Base-by-base conservation (phyloP, 2,888 invertebrate genomes). In the Halictus ligatus region DNA sequence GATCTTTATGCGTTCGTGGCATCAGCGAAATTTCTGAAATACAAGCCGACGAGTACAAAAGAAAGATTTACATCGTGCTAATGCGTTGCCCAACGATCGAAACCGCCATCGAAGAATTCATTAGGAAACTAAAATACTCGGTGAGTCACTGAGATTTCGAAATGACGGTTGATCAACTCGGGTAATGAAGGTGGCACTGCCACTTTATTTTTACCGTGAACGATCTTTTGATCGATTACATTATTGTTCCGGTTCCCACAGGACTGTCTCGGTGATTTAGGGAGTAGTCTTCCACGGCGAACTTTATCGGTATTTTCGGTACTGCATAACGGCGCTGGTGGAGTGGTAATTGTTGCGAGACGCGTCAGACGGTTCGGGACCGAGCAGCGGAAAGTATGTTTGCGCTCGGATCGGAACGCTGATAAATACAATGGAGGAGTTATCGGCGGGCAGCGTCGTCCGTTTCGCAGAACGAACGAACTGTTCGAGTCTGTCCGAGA, bases 371-470 rank as follows among this genome's bases (percentile, higher is more conserved):
- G 21, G 21, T 29, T 64, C 64, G 64, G 29, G 12, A 29, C 15
- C 29, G 29, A 64, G 15, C 64, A 7, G 29, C 7, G 29, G 64
- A 15, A 64, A 64, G 64, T 64, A 64, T 64, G 64, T 64, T 64
- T 64, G 64, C 64, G 25, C n/a, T 29, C 7, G 25, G 13, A 29
- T 29, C 25, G 64, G 80, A 35, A 75, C 25, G 48, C 75, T 60
- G 80, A 75, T 71, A 71, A 69, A 81, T 69, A 75, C 58, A 64
- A 74, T 60, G 43, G 71, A 78, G 67, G 40, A 71, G 69, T 83
- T 77, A 77, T 84, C 80, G 78, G 60, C 64, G 77, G 12, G 43
- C 60, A 67, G 48, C 48, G 81, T 80, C 87, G 82, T 73, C 72
- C 72, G 48, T 73, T 73, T 76, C 13, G 69, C n/a, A 79, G 79